Base-by-base conservation (phyloP, 2,888 invertebrate species). In the Cylindroiulus punctatus region DNA sequence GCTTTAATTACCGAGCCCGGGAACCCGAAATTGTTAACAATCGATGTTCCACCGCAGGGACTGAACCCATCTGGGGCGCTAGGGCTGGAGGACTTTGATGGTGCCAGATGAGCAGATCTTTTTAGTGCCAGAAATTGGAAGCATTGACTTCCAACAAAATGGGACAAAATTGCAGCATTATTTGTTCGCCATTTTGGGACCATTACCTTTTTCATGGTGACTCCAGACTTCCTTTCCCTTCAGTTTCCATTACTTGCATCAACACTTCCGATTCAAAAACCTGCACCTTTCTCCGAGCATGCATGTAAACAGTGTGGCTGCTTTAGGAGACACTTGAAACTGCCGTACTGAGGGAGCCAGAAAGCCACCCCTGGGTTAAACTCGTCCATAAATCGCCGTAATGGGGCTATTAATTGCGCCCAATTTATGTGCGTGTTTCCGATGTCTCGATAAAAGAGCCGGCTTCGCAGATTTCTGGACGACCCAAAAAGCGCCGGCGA, bases 1-100 rank as follows among this genome's bases (percentile, higher is more conserved):
- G 19, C 52, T 19, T 52, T 52, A 52, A 52, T 52, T 52, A 52
- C 52, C 19, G 17, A 5, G 52, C 52, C 12, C 52, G 52, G 52
- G 52, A 52, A 52, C 52, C 52, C 52, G 19, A 52, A 52, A 52
- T 52, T 14, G 52, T 52, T 52, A 52, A 52, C 52, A 52, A 52
- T 52, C 52, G 52, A 19, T 52, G 52, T 52, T 52, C 19, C 2
- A 52, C 52, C 19, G 19, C 52, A 52, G 52, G 19, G 19, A 52
- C 52, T 52, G 52, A 52, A 52, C 52, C 17, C 52, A 52, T 52
- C 52, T 52, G 52, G 52, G 52, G 52, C 52, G 52, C 52, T 52
- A 17, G 1, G 19, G 19, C 19, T 19, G 52, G 17, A 52, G 19
- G 52, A 52, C 52, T 14, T 52, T 52, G 19, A 52, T 52, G 52